phyloP scores from a whole-genome alignment of 1,140 invertebrate species.

The Centruroides sculpturatus region DNA sequence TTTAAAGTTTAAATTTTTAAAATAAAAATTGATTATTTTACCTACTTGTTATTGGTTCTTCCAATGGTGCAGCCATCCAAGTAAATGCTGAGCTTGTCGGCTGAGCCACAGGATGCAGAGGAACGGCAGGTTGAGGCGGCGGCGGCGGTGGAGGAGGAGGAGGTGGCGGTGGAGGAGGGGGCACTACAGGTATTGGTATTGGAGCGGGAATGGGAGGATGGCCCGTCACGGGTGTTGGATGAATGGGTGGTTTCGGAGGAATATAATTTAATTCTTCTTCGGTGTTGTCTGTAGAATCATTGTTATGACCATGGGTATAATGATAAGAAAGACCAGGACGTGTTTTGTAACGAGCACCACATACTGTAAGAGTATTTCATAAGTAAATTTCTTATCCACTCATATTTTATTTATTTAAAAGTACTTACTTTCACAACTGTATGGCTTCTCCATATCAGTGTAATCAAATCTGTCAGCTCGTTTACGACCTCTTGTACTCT shows the following conservation, averaged over 20 bases:
- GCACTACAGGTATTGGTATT: neutral
- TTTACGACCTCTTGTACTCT: conserved; percentile 20
- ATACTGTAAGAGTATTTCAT: conserved; percentile 48
- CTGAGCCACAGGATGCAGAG: too few species aligned
- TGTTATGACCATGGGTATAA: conserved; percentile 88
- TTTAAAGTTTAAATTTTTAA: too few species aligned
- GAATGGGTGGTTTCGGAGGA: conserved; percentile 13
- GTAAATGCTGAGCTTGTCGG: too few species aligned
- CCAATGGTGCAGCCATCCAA: too few species aligned
- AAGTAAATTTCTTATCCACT: neutral
- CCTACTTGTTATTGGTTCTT: too few species aligned
- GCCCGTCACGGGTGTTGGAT: conserved; percentile 2
- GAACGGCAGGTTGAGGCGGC: conserved; percentile 3
- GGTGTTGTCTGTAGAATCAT: conserved; percentile 23
- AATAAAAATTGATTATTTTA: too few species aligned
- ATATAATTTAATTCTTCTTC: conserved; percentile 20
- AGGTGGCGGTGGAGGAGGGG: neutral
- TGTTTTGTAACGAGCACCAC: conserved; percentile 93
- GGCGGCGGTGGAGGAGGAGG: conserved; percentile 4
- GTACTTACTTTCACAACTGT: conserved; percentile 81
- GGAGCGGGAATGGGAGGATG: conserved; percentile 2
- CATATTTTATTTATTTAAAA: neutral
- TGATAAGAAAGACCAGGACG: conserved; percentile 92
- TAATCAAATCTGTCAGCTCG: conserved; percentile 46
- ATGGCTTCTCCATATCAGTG: conserved; percentile 72